Base-by-base conservation (phyloP, 2,113 vertebrate genomes). In the Archilochus colubris region DNA sequence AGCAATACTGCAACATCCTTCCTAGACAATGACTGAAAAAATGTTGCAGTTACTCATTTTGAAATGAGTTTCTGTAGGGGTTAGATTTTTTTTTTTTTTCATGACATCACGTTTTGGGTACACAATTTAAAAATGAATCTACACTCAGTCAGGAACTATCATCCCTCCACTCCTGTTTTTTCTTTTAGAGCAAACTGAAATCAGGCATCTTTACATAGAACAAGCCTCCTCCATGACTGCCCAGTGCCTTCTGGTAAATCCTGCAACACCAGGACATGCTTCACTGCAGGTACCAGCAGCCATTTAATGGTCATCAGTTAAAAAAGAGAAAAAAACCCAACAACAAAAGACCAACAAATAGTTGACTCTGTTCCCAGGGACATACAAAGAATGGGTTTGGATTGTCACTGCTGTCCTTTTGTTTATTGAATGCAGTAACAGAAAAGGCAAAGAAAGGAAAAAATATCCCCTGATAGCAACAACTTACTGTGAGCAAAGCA, bases 271-370 rank as follows among this genome's bases (percentile, higher is more conserved):
- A n/a, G 51, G 3, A 25, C 36, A 10, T 14, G 27, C 63, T 40
- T 19, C 59, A 53, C 38, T 28, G 2, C 75, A 57, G 82, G 63
- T 77, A 64, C 68, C 62, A 67, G n/a, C 2, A 53, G 54, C 30
- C 8, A 2, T 55, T 73, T 20, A 73, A 87, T 0, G 1, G 93
- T 53, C 77, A 14, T 27, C 8, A 4, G 72, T 31, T 84, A 54
- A 38, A 46, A 50, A 81, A 80, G 54, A 24, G 30, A 77, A 85
- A 77, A 57, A 73, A 73, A 64, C 6, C 7, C 30, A 77, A 30
- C 76, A 86, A 80, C 76, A 93, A 80, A 90, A 95, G 79, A 43
- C 76, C 76, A 90, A 86, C 76, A 93, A 94, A 95, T 93, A 94
- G 73, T 63, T 94, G 96, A 79, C 55, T 84, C 67, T 18, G 83